Base-by-base conservation (phyloP, 2,797 vertebrate species). In the Pterois miles region DNA sequence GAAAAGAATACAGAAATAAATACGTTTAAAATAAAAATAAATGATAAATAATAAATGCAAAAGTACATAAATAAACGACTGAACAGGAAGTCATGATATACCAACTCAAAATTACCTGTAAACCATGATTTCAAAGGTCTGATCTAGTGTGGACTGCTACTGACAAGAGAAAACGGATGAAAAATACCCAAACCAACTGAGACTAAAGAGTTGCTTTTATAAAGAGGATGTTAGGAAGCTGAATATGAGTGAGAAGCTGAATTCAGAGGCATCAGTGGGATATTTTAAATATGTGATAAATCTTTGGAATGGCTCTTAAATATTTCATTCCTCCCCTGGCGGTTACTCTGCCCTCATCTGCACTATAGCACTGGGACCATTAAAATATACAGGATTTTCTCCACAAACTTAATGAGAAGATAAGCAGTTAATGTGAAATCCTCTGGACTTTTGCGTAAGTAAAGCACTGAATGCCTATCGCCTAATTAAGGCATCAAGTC, bases 361-460 rank as follows among this genome's bases (percentile, higher is more conserved):
- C 72, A 22, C 83, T 48, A 16, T 31, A 84, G 85, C 86, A 71
- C 75, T 67, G 72, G 86, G 86, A 83, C 85, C 75, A 88, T 92
- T 89, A 84, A 88, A 89, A 89, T 4, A 59, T 73, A 77, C 88
- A 76, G 81, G 83, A 90, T 88, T 91, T 91, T 91, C 86, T 85
- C 66, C 74, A 36, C 76, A 65, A 79, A 78, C 86, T 88, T 92
- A 94, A 92, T 91, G 87, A 93, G 91, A 84, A 92, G 91, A 93
- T 92, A 92, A 92, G 88, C 84, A 81, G 78, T 81, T 80, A 82
- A 88, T 90, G 88, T 85, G 80, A 91, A 92, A 86, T 87, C 80
- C 84, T 83, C 69, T 72, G 60, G 64, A 81, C 82, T 53, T 38
- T 59, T 29, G 74, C 62, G 29, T 33, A 70, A 86, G 86, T 67